Percentiles rank a stretch among this genome's conserved stretches.
Conservation (phyloP, 2,113 vertebrate genomes). For the Corythornis cristatus region DNA sequence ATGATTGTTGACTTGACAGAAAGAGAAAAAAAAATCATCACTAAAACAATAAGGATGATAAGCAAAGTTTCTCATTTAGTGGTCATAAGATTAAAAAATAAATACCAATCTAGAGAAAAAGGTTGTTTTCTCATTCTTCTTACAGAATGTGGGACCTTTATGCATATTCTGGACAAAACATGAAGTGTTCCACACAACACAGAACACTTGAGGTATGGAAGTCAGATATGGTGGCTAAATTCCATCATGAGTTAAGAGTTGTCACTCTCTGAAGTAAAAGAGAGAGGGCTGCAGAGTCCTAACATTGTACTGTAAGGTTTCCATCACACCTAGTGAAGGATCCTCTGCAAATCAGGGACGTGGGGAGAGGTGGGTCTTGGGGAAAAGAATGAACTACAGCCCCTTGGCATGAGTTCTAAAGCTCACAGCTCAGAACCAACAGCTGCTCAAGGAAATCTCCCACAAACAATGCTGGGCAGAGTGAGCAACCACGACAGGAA, state of each 20-base stretch:
- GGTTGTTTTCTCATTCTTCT: constrained; percentile 57
- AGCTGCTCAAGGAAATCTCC: constrained; percentile 65
- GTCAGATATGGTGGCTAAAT: constrained; percentile 73
- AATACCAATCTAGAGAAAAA: constrained; percentile 75
- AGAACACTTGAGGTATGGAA: constrained; percentile 77
- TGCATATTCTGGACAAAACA: constrained; percentile 66
- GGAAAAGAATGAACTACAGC: constrained; percentile 64
- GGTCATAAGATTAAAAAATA: constrained; percentile 79
- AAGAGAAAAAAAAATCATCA: constrained; percentile 51
- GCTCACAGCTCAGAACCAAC: constrained; percentile 71
- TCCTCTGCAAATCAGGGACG: constrained; percentile 61
- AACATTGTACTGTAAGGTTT: constrained; percentile 43
- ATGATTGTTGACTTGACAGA: constrained; percentile 58
- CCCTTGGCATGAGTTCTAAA: constrained; percentile 76
- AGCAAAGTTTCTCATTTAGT: constrained; percentile 71
- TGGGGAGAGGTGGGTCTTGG: constrained; percentile 31
- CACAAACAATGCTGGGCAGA: constrained; percentile 53
- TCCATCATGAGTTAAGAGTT: constrained; percentile 63
- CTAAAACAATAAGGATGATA: constrained; percentile 62
- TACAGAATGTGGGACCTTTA: constrained; percentile 68
- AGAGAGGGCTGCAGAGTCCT: constrained; percentile 65
- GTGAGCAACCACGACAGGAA: constrained; percentile 70
- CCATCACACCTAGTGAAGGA: constrained; percentile 58
- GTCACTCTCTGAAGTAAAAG: constrained; percentile 68
- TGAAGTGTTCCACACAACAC: constrained; percentile 69